Evolutionary conservation across 2,888 invertebrate genomes (phyloP).

Genomic region (Papilio elwesi): DNA sequence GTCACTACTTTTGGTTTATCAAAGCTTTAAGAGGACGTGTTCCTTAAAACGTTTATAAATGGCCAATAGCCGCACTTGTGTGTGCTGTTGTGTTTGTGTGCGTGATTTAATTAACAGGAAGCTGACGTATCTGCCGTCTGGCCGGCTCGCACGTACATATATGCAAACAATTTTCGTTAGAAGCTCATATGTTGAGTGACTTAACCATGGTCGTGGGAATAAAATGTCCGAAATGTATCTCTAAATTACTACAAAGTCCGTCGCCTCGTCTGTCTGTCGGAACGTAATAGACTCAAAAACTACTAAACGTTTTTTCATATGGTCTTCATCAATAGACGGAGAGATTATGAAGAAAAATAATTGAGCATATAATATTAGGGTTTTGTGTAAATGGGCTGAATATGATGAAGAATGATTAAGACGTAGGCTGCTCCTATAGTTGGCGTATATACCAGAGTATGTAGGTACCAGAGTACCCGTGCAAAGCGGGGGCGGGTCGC

Average conservation of each 20-base stretch:
- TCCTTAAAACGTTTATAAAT: slow-evolving; percentile 8
- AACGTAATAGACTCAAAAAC: not conserved
- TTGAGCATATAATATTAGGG: too few relatives aligned
- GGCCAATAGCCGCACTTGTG: not conserved
- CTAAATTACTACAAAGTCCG: not conserved
- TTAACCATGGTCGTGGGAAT: slow-evolving; percentile 35
- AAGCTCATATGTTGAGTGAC: slow-evolving; percentile 29
- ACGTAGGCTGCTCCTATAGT: too few relatives aligned
- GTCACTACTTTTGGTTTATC: slow-evolving; percentile 1
- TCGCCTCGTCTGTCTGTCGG: too few relatives aligned
- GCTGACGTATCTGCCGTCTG: slow-evolving; percentile 36
- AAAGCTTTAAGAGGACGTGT: not conserved
- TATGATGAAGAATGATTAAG: too few relatives aligned
- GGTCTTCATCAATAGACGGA: not conserved
- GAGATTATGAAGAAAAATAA: not conserved
- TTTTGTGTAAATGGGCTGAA: too few relatives aligned
- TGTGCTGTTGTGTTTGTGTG: slow-evolving; percentile 10
- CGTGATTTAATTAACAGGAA: slow-evolving; percentile 38
- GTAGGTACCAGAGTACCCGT: not conserved
- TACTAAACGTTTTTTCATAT: not conserved
- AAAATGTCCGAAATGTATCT: slow-evolving; percentile 16
- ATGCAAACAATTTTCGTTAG: slow-evolving; percentile 39
- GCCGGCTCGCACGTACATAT: slow-evolving; percentile 1
- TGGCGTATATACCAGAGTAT: too few relatives aligned
- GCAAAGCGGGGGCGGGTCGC: not conserved